Conservation (phyloP, 2,888 invertebrate species). For the Carpatolechia fugitivella region DNA sequence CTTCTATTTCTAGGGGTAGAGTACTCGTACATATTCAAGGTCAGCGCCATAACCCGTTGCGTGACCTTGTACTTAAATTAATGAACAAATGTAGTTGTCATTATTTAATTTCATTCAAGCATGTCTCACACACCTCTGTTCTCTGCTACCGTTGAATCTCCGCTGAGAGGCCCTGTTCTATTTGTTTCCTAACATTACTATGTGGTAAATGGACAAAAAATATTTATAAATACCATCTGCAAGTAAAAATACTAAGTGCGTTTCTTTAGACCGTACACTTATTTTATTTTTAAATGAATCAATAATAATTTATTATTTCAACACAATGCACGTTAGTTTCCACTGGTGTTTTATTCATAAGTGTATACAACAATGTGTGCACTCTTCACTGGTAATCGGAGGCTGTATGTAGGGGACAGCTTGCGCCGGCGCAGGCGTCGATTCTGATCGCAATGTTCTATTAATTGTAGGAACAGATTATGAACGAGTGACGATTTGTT, state of each 20-base stretch:
- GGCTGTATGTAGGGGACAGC: slow-evolving; percentile 19
- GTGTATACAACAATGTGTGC: slow-evolving; percentile 12
- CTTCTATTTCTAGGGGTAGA: too few species aligned
- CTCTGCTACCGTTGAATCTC: too few species aligned
- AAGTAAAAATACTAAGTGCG: not conserved
- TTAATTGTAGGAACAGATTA: too few species aligned
- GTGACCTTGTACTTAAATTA: too few species aligned
- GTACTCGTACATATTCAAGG: too few species aligned
- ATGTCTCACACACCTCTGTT: too few species aligned
- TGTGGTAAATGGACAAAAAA: slow-evolving; percentile 4
- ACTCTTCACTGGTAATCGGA: slow-evolving; percentile 19
- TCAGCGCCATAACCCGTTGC: too few species aligned
- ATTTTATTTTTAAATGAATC: slow-evolving; percentile 11
- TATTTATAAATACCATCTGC: not conserved
- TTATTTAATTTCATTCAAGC: too few species aligned
- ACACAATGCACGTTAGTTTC: slow-evolving; percentile 12
- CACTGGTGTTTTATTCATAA: slow-evolving; percentile 23
- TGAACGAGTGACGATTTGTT: too few species aligned
- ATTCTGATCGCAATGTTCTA: too few species aligned
- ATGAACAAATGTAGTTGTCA: too few species aligned
- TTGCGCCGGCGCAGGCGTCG: not conserved
- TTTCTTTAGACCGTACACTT: slow-evolving; percentile 7
- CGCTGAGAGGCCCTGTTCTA: not conserved
- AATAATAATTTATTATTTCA: slow-evolving; percentile 12
- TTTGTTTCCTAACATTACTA: not conserved